Evolutionary conservation across 2,888 invertebrate species (phyloP), one percentile per base, ranked within the genome.

Genomic region (Incurvaria masculella): DNA sequence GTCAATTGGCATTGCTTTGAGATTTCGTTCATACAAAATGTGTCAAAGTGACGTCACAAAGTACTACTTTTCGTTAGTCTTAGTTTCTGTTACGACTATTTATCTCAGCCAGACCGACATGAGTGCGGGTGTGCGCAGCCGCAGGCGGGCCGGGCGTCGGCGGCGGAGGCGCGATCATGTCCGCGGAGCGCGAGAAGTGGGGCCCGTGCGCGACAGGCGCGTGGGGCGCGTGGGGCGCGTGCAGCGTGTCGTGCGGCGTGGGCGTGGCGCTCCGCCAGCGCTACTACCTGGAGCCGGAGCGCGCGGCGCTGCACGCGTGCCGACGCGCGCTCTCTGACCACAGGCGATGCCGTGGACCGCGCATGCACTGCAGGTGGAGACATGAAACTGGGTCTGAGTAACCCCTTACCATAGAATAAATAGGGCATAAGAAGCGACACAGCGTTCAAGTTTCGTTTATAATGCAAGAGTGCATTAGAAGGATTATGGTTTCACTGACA

Each of bases 201-300:
- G 61, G 87, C 68, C 66, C 69, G 63, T 94, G 93, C 61, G 80
- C 81, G 6, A 83, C 85, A 5, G 81, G 84, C 16, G 72, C 80
- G 18, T 94, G 94, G 94, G 87, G 88, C 38, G 76, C 82, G 20
- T 94, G 93, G 91, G 84, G 88, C 2, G 81, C 90, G 1, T 94
- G 94, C 69, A 85, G 88, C 50, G 87, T 83, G 17, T 82, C 87
- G 0, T 94, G 94, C 61, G 93, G 92, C 0, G 80, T 79, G 48
- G 92, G 92, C 0, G 74, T 79, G n/a, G 80, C 83, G 50, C 73
- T 82, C 20, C 75, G 90, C 5, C 85, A 84, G 55, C 69, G 88
- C 2, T 59, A 68, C 46, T 78, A 75, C 59, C 53, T 74, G 53
- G 75, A 80, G 64, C 81, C 82, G 21, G 67, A 71, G 41, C 79